phyloP scores from a whole-genome alignment of 1,140 invertebrate genomes.

The Drosophila orosa region DNA sequence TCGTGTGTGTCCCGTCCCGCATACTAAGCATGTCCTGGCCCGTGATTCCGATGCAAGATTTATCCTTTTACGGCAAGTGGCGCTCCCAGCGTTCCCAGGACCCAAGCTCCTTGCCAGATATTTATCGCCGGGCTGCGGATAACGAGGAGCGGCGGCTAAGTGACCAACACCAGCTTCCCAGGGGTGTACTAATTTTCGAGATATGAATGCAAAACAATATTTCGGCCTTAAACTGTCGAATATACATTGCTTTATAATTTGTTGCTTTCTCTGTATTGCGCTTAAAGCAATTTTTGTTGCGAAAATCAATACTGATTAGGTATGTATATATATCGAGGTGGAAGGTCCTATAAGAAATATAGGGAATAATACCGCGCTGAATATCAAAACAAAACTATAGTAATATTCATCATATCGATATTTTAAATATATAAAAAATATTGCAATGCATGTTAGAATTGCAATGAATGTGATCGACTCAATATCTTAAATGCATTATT shows the following conservation, averaged over 20 bases:
- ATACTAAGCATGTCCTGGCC: slow-evolving; percentile 61
- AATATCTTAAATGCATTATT: too few relatives aligned
- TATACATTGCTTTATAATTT: slow-evolving; percentile 65
- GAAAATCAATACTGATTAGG: slow-evolving; percentile 36
- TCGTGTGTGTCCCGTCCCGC: slow-evolving; percentile 39
- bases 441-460: too few relatives aligned
- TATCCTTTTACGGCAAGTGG: slow-evolving; percentile 61
- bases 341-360: background rate
- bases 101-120: slow-evolving; percentile 10
- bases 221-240: slow-evolving; percentile 64
- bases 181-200: slow-evolving; percentile 77
- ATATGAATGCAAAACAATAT: slow-evolving; percentile 79
- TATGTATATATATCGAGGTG: background rate
- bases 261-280: slow-evolving; percentile 44
- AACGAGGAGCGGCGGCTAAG: slow-evolving; percentile 32
- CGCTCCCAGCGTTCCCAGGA: slow-evolving; percentile 1
- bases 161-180: slow-evolving; percentile 70
- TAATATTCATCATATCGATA: background rate
- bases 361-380: background rate
- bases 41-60: slow-evolving; percentile 68
- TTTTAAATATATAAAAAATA: too few relatives aligned
- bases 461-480: too few relatives aligned
- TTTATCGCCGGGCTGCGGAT: slow-evolving; percentile 8
- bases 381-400: background rate
- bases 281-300: background rate